phyloP scores from a whole-genome alignment of 1,140 invertebrate species.

The Neodiprion fabricii region DNA sequence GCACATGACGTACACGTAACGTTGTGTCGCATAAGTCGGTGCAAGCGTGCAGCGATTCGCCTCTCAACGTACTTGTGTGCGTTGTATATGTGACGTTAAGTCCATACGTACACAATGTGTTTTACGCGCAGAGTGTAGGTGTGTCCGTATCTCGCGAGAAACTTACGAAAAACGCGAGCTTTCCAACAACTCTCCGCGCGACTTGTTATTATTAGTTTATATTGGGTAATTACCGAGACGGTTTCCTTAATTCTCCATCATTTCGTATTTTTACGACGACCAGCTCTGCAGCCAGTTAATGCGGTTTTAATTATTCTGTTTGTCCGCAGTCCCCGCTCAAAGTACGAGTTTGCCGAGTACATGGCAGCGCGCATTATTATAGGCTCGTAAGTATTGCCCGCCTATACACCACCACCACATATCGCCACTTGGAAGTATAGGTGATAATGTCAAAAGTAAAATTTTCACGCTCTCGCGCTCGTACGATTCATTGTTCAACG shows the following conservation, averaged over 20 bases:
- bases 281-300: constrained; percentile 32
- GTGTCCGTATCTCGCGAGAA: too few relatives aligned
- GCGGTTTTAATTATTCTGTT: constrained; percentile 55
- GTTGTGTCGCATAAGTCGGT: background rate
- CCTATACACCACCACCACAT: background rate
- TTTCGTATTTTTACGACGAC: background rate
- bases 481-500: too few relatives aligned
- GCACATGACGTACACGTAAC: constrained; percentile 13
- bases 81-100: background rate
- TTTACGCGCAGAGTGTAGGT: background rate
- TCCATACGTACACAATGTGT: background rate
- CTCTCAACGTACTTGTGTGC: background rate
- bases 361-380: background rate
- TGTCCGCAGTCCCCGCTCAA: constrained; percentile 28
- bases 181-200: too few relatives aligned
- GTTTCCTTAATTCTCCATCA: background rate
- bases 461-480: background rate
- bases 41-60: background rate
- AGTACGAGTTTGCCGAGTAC: constrained; percentile 29
- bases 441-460: background rate
- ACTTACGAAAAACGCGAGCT: too few relatives aligned
- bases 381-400: background rate
- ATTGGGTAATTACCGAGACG: constrained; percentile 2
- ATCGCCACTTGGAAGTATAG: background rate
- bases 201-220: background rate